phyloP scores from a whole-genome alignment of 1,140 invertebrate genomes.

The Tetranychus urticae region DNA sequence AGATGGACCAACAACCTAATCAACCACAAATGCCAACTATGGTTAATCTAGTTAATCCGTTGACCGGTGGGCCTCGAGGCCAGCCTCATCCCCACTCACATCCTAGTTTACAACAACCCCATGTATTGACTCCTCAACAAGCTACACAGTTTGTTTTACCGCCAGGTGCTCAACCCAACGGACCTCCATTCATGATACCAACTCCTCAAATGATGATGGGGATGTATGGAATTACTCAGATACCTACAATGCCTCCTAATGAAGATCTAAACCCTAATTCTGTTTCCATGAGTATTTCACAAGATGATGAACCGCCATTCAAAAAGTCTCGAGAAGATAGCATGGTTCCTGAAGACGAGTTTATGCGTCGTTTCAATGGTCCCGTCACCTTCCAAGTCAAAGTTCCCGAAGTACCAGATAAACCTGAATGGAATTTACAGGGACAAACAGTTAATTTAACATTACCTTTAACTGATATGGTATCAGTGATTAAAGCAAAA shows the following conservation, averaged over 20 bases:
- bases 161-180: slow-evolving; percentile 6
- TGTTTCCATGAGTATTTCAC: background rate
- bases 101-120: background rate
- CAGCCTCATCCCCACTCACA: background rate
- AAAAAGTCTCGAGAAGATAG: slow-evolving; percentile 80
- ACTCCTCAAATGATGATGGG: slow-evolving; percentile 2
- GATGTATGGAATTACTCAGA: background rate
- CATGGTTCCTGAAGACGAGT: slow-evolving; percentile 62
- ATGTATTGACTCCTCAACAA: background rate
- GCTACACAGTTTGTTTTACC: background rate
- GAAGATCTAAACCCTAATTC: background rate
- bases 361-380: slow-evolving; percentile 41
- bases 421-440: slow-evolving; percentile 85
- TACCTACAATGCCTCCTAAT: background rate
- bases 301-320: slow-evolving; percentile 37
- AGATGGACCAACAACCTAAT: background rate
- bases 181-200: slow-evolving; percentile 1
- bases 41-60: too few relatives aligned
- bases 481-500: slow-evolving; percentile 59
- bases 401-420: slow-evolving; percentile 55
- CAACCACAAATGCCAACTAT: background rate
- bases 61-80: background rate
- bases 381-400: slow-evolving; percentile 49
- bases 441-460: slow-evolving; percentile 62
- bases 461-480: slow-evolving; percentile 47